Evolutionary conservation across 2,113 vertebrate species (phyloP).

Genomic region (Ailurus styani): DNA sequence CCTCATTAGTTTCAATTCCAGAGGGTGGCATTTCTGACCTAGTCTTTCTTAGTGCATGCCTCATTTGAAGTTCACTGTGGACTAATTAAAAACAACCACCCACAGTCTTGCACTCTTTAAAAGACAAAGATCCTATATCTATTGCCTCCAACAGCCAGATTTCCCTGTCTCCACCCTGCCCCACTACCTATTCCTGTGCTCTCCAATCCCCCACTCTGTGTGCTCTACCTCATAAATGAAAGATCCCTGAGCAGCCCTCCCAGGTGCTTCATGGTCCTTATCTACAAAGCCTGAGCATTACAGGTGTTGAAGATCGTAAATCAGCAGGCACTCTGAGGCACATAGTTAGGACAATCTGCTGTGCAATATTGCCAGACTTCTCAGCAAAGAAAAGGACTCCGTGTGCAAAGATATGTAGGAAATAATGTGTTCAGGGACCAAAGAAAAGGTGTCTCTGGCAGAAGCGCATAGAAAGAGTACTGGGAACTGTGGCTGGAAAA

Average conservation of each 20-base stretch:
- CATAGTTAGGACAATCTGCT: background rate
- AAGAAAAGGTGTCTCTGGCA: background rate
- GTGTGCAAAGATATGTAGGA: background rate
- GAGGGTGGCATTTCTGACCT: constrained; percentile 26
- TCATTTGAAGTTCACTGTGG: background rate
- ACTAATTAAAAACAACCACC: background rate
- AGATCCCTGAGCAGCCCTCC: background rate
- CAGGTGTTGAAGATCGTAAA: background rate
- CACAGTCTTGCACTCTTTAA: background rate
- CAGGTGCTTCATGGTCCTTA: background rate
- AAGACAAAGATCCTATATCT: background rate
- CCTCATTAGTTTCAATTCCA: constrained; percentile 52
- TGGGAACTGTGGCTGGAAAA: background rate
- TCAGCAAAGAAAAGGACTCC: background rate
- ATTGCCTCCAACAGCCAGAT: background rate
- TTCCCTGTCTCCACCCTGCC: background rate
- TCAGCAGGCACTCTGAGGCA: background rate
- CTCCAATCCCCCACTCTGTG: background rate
- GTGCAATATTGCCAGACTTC: background rate
- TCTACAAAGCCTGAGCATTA: background rate
- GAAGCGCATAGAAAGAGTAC: background rate
- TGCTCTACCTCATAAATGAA: background rate
- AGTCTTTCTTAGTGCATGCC: background rate
- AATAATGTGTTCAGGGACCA: background rate
- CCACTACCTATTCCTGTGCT: background rate